Percentiles rank a stretch among this genome's conserved stretches.
Evolutionary conservation across 2,888 invertebrate genomes (phyloP).

Genomic region (Spodoptera exigua): DNA sequence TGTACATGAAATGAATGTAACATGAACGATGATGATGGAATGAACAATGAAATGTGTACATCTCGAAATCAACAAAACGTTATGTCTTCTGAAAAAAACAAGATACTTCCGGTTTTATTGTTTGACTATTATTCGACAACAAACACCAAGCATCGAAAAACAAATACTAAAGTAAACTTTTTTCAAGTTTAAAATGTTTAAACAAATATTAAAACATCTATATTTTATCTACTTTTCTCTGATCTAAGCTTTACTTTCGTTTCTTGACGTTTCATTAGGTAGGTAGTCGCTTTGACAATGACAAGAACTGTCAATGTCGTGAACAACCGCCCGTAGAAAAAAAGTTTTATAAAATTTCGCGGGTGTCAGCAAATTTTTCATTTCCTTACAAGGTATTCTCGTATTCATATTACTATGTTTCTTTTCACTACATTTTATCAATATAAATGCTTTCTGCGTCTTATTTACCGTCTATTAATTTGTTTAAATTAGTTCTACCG

Average conservation of each 20-base stretch:
- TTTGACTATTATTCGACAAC: no score
- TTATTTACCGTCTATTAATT: background rate
- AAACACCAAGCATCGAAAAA: no score
- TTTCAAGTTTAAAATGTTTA: no score
- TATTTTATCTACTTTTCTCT: no score
- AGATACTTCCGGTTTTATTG: background rate
- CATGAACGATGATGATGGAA: no score
- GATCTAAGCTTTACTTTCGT: no score
- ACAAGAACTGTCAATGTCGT: conserved; percentile 4
- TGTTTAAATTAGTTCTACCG: conserved; percentile 2
- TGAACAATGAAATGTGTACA: no score
- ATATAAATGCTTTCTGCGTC: conserved; percentile 4
- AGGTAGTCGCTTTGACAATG: background rate
- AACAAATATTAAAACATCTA: no score
- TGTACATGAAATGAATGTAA: no score
- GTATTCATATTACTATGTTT: conserved; percentile 9
- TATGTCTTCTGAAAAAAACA: background rate
- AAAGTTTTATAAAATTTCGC: conserved; percentile 57
- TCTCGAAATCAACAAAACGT: background rate
- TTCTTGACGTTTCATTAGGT: no score
- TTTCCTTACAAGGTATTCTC: conserved; percentile 9
- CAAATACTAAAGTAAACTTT: no score
- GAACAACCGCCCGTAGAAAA: no score
- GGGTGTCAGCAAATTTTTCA: conserved; percentile 67
- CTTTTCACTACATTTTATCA: background rate